Base-by-base conservation (phyloP, 1,140 invertebrate genomes). In the Ridgeia piscesae region DNA sequence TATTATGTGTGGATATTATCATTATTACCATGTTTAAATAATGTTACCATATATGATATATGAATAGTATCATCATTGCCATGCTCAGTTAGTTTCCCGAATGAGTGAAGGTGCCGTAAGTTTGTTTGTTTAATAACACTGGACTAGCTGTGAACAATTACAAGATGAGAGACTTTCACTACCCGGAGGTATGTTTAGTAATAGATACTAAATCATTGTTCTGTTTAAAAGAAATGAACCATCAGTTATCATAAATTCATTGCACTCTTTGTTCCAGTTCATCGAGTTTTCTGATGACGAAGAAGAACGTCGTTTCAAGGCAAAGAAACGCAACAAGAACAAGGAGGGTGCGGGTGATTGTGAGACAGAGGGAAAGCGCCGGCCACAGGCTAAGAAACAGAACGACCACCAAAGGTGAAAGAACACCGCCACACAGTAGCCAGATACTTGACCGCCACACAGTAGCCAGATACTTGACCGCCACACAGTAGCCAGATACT, bases 201-300 rank as follows among this genome's bases (percentile, higher is more conserved):
- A 77, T 2, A 77, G 1, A 77, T 17, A 77, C 27, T 77, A 2
- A 14, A 31, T 77, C 58, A 17, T 14, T 17, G 58, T 77, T 6
- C 27, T 77, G 17, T 77, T 77, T 31, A 27, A 17, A 77, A 77
- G 17, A 77, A 77, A 77, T 21, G 11, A 77, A 77, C 11, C 58
- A 21, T 17, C 58, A 77, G 58, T 21, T 77, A 31, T 77, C 4
- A 21, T 77, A 9, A 77, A 14, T 1, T 77, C 11, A 77, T 77
- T 77, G 27, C 27, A 17, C 58, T 42, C 33, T 91, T 91, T 34
- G n/a, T 11, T 94, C 0, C 91, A 95, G 94, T 97, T 96, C 93
- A 92, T 97, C 0, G 98, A 98, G 48, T 99, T 97, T 96, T 99
- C 98, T 0, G 98, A 99, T 95, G 98, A 99, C 95, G 98, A 99